A percentile compares a stretch with the other conserved stretches of the same genome.
These are phyloP conservation scores for Pimpla rufipes DNA, from an alignment of 2,888 invertebrate genomes.

Conservation along the genomic window DNA sequence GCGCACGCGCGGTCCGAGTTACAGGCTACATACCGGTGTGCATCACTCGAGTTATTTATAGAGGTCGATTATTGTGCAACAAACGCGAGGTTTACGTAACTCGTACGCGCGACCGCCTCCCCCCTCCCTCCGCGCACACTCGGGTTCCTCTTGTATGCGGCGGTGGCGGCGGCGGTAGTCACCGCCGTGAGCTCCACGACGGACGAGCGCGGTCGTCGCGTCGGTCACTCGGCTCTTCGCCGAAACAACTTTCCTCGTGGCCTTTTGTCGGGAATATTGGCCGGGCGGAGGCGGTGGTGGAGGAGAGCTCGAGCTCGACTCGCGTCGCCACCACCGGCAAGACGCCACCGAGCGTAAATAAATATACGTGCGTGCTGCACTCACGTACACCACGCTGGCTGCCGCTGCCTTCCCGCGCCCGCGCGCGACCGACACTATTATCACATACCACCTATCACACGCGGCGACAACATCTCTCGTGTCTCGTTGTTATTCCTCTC, in stretches of 20 bases:
- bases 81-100: constrained; percentile 83
- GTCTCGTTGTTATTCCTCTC: too few species aligned
- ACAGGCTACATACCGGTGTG: constrained; percentile 71
- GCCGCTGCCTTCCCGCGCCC: too few species aligned
- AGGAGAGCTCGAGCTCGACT: constrained; percentile 8
- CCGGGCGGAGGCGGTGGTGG: constrained; percentile 27
- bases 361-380: constrained; percentile 24
- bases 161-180: background rate
- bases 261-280: constrained; percentile 44
- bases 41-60: constrained; percentile 81
- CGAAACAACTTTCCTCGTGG: constrained; percentile 59
- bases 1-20: constrained; percentile 36
- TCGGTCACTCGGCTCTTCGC: constrained; percentile 76
- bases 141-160: background rate
- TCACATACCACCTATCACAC: too few species aligned
- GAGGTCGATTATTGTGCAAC: constrained; percentile 84
- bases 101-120: constrained; percentile 62
- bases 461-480: too few species aligned
- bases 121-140: background rate
- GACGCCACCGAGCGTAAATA: background rate
- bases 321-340: constrained; percentile 14
- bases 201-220: constrained; percentile 54
- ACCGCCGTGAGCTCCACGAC: constrained; percentile 10
- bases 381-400: too few species aligned
- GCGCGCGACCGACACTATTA: constrained; percentile 18